Evolutionary conservation across 2,888 invertebrate genomes (phyloP).

Genomic region (Adelognathus sp.): DNA sequence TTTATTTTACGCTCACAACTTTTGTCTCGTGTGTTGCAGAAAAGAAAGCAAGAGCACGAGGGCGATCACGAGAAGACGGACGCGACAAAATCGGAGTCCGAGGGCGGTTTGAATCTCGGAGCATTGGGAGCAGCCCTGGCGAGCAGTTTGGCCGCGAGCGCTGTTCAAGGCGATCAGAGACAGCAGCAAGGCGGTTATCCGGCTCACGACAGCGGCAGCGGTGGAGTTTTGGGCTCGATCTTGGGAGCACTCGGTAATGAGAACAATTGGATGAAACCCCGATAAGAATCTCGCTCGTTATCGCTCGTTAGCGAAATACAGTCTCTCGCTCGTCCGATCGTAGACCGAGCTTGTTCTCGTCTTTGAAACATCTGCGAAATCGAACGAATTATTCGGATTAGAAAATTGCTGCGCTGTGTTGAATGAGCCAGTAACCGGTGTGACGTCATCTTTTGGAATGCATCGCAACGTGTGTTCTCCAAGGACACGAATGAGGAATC

Average conservation of each 20-base stretch:
- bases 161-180: constrained; percentile 70
- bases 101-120: constrained; percentile 73
- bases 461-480: neutral
- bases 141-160: constrained; percentile 74
- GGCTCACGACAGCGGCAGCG: constrained; percentile 66
- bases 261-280: neutral
- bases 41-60: constrained; percentile 67
- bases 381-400: constrained; percentile 21
- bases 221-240: constrained; percentile 76
- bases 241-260: constrained; percentile 76
- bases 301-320: neutral
- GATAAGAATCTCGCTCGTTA: constrained; percentile 23
- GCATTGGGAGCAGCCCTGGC: constrained; percentile 77
- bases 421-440: constrained; percentile 2
- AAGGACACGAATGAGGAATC: constrained; percentile 26
- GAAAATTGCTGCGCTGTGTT: constrained; percentile 34
- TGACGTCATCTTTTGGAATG: constrained; percentile 50
- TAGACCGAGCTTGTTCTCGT: neutral
- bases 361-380: neutral
- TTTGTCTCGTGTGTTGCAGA: constrained; percentile 59
- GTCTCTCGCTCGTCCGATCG: neutral
- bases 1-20: constrained; percentile 1
- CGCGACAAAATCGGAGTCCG: constrained; percentile 69
- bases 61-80: constrained; percentile 74
- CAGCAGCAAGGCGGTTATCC: constrained; percentile 72